A percentile compares a stretch with the other conserved stretches of the same genome.
These are phyloP conservation scores for Pedetes capensis DNA, from an alignment of 2,113 vertebrate species.

Conservation along the genomic window DNA sequence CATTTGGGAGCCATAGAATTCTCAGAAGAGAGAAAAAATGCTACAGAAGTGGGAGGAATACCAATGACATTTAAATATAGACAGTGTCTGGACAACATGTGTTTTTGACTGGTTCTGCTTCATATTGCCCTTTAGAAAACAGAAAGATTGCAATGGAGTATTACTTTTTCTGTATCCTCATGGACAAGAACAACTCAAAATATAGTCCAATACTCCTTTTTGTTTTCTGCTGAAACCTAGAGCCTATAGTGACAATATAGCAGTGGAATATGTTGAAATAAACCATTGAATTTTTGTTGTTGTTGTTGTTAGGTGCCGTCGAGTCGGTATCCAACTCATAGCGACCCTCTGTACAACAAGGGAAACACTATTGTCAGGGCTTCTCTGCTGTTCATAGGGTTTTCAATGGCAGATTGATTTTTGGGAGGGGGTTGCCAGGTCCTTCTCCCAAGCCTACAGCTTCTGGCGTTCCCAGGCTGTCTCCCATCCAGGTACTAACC, in stretches of 20 bases:
- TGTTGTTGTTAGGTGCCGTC: too few species aligned
- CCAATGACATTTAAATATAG: neutral
- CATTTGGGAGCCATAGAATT: neutral
- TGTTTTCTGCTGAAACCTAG: neutral
- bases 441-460: too few species aligned
- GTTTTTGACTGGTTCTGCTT: neutral
- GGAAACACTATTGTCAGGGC: too few species aligned
- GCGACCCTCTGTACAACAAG: too few species aligned
- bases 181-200: neutral
- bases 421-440: too few species aligned
- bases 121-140: neutral
- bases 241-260: neutral
- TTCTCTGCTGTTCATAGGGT: too few species aligned
- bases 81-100: neutral
- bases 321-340: too few species aligned
- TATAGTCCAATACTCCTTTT: neutral
- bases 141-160: neutral
- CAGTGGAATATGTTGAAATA: neutral
- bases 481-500: too few species aligned
- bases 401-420: too few species aligned
- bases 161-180: neutral
- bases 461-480: too few species aligned
- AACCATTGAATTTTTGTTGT: too few species aligned
- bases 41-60: neutral
- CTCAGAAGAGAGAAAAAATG: neutral